Evolutionary conservation across 2,888 invertebrate species (phyloP).

Genomic region (Teleogryllus oceanicus): DNA sequence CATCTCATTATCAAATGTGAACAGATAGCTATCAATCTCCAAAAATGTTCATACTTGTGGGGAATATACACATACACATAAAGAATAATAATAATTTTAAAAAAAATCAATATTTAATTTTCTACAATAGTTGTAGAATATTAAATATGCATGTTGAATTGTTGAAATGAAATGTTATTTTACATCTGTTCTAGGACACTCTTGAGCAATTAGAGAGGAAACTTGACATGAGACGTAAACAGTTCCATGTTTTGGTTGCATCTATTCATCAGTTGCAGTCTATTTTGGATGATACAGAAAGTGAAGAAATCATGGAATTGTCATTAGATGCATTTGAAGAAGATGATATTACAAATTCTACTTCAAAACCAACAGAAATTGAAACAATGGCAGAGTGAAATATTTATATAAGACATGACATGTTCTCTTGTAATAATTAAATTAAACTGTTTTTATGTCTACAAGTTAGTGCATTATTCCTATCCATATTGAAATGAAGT

Average conservation of each 20-base stretch:
- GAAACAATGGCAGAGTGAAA: neutral
- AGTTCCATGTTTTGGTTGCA: slow-evolving; percentile 83
- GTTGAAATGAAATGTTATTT: neutral
- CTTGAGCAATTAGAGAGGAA: slow-evolving; percentile 71
- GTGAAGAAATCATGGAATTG: slow-evolving; percentile 42
- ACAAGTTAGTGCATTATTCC: neutral
- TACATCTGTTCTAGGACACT: slow-evolving; percentile 55
- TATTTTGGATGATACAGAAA: slow-evolving; percentile 68
- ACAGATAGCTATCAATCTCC: too few relatives aligned
- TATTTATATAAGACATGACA: neutral
- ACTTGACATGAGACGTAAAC: slow-evolving; percentile 78
- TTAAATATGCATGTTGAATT: too few relatives aligned
- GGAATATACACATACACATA: too few relatives aligned
- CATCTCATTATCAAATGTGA: too few relatives aligned
- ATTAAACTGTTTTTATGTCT: neutral
- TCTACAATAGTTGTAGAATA: too few relatives aligned
- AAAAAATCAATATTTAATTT: too few relatives aligned
- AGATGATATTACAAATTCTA: slow-evolving; percentile 21
- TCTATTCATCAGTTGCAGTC: slow-evolving; percentile 81
- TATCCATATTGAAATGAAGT: too few relatives aligned
- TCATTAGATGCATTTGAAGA: slow-evolving; percentile 36
- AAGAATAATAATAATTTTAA: too few relatives aligned
- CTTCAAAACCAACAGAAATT: neutral
- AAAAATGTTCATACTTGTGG: too few relatives aligned
- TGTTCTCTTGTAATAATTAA: neutral